Evolutionary conservation across 1,140 invertebrate genomes (phyloP).

Genomic region (Heterodera carotae): DNA sequence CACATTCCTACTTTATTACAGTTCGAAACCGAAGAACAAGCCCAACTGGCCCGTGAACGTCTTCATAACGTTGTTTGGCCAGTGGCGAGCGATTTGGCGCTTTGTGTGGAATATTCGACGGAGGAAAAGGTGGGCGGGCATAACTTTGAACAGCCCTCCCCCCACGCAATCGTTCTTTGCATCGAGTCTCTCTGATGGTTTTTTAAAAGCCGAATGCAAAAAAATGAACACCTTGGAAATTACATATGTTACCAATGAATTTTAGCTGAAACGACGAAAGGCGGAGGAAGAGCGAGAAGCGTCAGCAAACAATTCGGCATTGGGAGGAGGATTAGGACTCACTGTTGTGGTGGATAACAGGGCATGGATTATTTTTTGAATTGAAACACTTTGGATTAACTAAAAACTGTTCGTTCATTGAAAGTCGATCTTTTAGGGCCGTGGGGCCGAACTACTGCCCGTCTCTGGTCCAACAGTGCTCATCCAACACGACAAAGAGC

Average conservation of each 20-base stretch:
- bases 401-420: too few species aligned
- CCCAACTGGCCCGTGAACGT: conserved; percentile 40
- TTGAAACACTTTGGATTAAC: background rate
- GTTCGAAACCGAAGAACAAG: conserved; percentile 50
- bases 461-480: conserved; percentile 11
- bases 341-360: conserved; percentile 31
- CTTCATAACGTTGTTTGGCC: conserved; percentile 51
- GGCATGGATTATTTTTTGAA: conserved; percentile 13
- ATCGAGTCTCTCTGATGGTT: too few species aligned
- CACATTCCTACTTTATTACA: conserved; percentile 35
- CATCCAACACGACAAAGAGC: conserved; percentile 44
- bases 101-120: conserved; percentile 46
- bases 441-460: background rate
- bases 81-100: conserved; percentile 33
- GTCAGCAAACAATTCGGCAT: background rate
- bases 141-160: too few species aligned
- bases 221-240: too few species aligned
- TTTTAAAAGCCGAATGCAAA: too few species aligned
- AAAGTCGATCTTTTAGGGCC: background rate
- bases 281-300: conserved; percentile 38
- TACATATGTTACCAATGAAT: background rate
- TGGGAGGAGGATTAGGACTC: conserved; percentile 18
- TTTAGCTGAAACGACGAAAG: conserved; percentile 20
- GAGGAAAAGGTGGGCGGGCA: conserved; percentile 39
- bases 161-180: too few species aligned